A percentile compares a stretch with the other conserved stretches of the same genome.
Evolutionary conservation across 1,140 invertebrate species (phyloP).

Genomic region (Eumeta japonica): DNA sequence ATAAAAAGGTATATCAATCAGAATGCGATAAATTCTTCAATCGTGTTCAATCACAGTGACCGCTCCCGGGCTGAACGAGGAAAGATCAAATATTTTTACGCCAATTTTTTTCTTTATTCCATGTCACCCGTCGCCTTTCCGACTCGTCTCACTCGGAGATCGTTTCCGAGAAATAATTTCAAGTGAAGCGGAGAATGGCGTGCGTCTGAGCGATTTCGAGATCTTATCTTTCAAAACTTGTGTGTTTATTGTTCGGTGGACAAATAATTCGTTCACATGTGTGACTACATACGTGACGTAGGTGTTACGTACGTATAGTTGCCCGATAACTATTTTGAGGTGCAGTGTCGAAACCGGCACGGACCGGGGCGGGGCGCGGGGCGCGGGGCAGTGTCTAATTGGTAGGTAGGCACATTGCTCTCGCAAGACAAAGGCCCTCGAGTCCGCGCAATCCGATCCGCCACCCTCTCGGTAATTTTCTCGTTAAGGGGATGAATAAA

Average conservation of each 20-base stretch:
- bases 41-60: conserved; percentile 12
- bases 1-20: conserved; percentile 11
- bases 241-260: not conserved
- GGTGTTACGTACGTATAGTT: not conserved
- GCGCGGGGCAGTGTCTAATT: no score
- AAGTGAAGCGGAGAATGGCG: not conserved
- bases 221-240: not conserved
- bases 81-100: not conserved
- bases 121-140: not conserved
- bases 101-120: not conserved
- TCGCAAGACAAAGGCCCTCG: conserved; percentile 43
- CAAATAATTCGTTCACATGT: not conserved
- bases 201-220: no score
- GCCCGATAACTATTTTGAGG: no score
- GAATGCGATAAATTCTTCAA: conserved; percentile 19
- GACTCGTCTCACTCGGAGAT: not conserved
- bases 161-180: conserved; percentile 5
- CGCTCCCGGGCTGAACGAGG: not conserved
- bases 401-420: conserved; percentile 46
- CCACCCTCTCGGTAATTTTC: conserved; percentile 52
- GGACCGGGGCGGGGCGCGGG: not conserved
- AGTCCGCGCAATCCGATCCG: conserved; percentile 51
- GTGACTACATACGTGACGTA: not conserved
- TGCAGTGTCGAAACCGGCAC: not conserved
- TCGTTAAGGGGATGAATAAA: conserved; percentile 57